Evolutionary conservation across 2,888 invertebrate genomes (phyloP), one percentile per base, ranked within the genome.

Genomic region (Phortica magna): DNA sequence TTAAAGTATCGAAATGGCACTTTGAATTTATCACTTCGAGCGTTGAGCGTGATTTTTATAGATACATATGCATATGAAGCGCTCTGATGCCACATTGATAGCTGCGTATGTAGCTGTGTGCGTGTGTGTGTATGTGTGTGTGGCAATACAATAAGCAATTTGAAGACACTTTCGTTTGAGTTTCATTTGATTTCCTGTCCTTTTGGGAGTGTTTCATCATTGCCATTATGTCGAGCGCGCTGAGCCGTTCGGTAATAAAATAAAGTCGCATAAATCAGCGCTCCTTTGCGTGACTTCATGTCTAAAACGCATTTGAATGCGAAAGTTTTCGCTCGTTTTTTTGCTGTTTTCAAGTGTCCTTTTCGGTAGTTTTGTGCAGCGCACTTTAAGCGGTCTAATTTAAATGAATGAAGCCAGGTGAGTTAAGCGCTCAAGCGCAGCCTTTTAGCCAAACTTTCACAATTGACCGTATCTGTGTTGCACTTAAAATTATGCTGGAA

Each of bases 1-100:
- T 87, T 87, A 87, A 87, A 86, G 85, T 82, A 87, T 86, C 83
- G 83, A 76, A 86, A 83, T 85, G 85, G 78, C 83, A 84, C 83
- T 86, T 87, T 83, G 84, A 86, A 86, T 86, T 86, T 87, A 86
- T 86, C 82, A 85, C 82, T 79, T 12, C 80, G 79, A 81, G 80
- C 80, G 82, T 79, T 81, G 83, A 84, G 84, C 85, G 85, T 86
- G 85, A 86, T 85, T 87, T 86, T 86, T 84, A 87, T 86, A 82
- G 43, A 31, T 14, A 53, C 39, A 14, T 14, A 59, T 59, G 59
- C 22, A 22, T 61, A 22, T 31, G 31, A 31, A 31, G 5, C 31
- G 5, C 31, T 31, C 1, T 31, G 2, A 0, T 31, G 5, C 31
- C 5, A 31, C 31, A 31, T 31, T 31, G 31, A 31, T 31, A 31